A percentile compares a stretch with the other conserved stretches of the same genome.
These are phyloP conservation scores for Squalus acanthias DNA, from an alignment of 2,797 vertebrate genomes.

Conservation along the genomic window DNA sequence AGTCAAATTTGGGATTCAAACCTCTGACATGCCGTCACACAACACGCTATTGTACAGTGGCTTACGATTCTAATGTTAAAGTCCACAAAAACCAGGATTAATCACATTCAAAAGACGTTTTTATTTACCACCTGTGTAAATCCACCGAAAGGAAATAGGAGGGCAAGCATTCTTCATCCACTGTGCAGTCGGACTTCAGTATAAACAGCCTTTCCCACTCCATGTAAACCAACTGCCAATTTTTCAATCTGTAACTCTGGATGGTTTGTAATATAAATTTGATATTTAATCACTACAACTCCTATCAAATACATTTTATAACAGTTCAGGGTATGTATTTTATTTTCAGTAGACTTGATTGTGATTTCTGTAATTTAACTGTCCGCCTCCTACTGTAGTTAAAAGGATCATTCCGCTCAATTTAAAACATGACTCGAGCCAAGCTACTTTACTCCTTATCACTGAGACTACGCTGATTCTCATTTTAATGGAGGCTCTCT, in stretches of 20 bases:
- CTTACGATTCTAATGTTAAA: background rate
- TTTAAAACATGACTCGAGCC: background rate
- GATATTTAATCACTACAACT: background rate
- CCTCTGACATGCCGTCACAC: too few species aligned
- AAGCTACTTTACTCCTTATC: background rate
- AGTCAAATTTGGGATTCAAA: background rate
- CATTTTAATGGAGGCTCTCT: background rate
- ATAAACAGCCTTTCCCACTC: background rate
- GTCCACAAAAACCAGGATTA: background rate
- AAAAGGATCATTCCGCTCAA: background rate
- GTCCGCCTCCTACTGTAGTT: background rate
- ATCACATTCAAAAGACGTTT: background rate
- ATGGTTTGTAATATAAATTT: background rate
- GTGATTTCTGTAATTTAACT: background rate
- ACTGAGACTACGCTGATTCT: background rate
- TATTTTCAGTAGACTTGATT: background rate
- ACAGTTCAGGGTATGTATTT: background rate
- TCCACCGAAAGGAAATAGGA: background rate
- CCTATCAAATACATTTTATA: background rate
- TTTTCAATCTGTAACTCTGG: constrained; percentile 10
- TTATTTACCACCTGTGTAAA: background rate
- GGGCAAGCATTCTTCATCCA: background rate
- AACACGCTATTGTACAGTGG: background rate
- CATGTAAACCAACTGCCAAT: background rate
- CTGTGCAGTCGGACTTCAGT: background rate